Base-by-base conservation (phyloP, 92 coral and sea anemone species). In the Porites cylindrica region DNA sequence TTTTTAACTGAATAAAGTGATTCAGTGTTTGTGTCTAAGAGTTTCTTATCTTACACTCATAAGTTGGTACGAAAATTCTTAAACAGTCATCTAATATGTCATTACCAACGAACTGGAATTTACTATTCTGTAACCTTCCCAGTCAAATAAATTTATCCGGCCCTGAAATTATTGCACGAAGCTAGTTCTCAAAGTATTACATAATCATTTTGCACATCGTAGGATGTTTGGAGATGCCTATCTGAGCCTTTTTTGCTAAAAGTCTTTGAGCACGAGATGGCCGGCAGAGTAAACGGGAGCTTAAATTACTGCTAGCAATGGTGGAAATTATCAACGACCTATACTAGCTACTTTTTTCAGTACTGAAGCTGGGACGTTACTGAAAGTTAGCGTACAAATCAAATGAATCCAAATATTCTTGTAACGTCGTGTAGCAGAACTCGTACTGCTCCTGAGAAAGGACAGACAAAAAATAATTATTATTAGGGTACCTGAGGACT, bases 331-430 rank as follows among this genome's bases (percentile, higher is more conserved):
- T 72, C 51, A 50, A 72, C 21, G 2, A 18, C 26, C 11, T 56
- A 14, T 2, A 16, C 13, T 43, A 19, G 4, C 18, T 70, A 3
- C 19, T n/a, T 29, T 43, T 71, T 16, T 4, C 10, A 67, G 47
- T 0, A 38, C 47, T 38, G 47, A 38, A 7, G 72, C 72, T 67
- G 1, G 10, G 2, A 5, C 26, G 32, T 79, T 72, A 94, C 91
- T 94, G 92, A 77, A 94, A 94, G 85, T 94, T 94, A 21, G 98
- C 95, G 77, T 94, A 94, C 62, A 94, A 75, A 70, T 94, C 98
- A 72, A 94, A 94, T 6, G 99, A 96, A 77, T 94, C 96, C 66
- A 94, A 87, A 80, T 96, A 94, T 78, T 96, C 98, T 89, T 89
- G 96, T 29, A 96, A 62, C 12, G 99, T 90, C 18, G 96, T 85